Evolutionary conservation across 2,113 vertebrate genomes (phyloP).

Genomic region (Lophius piscatorius): DNA sequence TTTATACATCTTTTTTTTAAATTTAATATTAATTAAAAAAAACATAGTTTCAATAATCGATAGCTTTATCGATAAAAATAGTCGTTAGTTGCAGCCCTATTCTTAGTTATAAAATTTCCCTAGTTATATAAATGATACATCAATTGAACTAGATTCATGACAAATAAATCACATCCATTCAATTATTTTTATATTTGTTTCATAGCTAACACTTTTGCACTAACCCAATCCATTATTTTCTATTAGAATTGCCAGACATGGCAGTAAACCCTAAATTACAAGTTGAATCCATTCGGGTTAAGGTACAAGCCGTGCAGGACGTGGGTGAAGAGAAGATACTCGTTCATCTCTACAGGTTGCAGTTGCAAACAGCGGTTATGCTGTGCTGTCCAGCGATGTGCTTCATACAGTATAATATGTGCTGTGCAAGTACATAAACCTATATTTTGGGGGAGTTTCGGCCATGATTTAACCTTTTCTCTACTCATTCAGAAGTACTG

Average conservation of each 20-base stretch:
- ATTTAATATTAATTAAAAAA: no score
- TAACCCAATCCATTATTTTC: constrained; percentile 11
- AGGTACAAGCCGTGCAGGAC: background rate
- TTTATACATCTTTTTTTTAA: no score
- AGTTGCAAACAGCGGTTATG: background rate
- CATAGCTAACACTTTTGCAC: constrained; percentile 23
- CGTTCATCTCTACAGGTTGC: constrained; percentile 31
- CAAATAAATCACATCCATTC: constrained; percentile 4
- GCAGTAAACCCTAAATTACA: constrained; percentile 2
- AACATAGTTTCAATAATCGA: no score
- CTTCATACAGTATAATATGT: constrained; percentile 3
- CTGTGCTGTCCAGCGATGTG: background rate
- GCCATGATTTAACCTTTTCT: no score
- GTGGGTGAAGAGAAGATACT: constrained; percentile 44
- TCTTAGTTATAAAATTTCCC: no score
- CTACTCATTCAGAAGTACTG: background rate
- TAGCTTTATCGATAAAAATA: no score
- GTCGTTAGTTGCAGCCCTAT: no score
- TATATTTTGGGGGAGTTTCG: no score
- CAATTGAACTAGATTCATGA: background rate
- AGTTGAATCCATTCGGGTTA: constrained; percentile 48
- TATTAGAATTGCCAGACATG: constrained; percentile 18
- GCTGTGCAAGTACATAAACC: background rate
- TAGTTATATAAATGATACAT: no score
- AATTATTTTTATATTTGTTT: constrained; percentile 1